Base-by-base conservation (phyloP, 2,888 invertebrate genomes). In the Drosophila pseudotalamancana region DNA sequence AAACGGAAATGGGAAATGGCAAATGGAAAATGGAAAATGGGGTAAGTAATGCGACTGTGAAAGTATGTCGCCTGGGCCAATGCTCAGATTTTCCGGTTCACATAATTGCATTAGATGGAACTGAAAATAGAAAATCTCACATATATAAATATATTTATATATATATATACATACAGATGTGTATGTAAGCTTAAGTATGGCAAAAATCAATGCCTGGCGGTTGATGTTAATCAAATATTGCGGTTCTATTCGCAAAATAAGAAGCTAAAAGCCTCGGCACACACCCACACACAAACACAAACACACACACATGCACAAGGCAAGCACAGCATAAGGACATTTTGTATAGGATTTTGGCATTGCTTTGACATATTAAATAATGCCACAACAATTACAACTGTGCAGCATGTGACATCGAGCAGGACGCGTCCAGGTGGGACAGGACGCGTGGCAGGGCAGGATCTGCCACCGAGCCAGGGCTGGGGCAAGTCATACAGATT, bases 361-460 rank as follows among this genome's bases (percentile, higher is more conserved):
- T 81, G 74, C 85, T 81, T 81, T 87, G 87, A 87, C 79, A 79
- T 88, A 86, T 86, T 83, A 77, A 84, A 88, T 88, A 87, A 87
- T 88, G 82, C 81, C 79, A 77, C 79, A 88, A 86, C 82, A 82
- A 82, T 82, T 81, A 88, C 84, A 71, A 69, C 79, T 59, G 72
- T 71, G 63, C 64, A 69, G 72, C 71, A 62, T 67, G 59, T 69
- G 84, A 62, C 66, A 67, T 57, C 67, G 9, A 57, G 46, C 37
- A 67, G 23, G 32, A 37, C 9, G 19, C 25, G 25, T 31, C 39
- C 45, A 46, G 49, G 45, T 31, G n/a, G n/a, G n/a, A n/a, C n/a
- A n/a, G n/a, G n/a, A n/a, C n/a, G n/a, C n/a, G n/a, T n/a, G 27
- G 11, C 12, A 12, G 27, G 39, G 43, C 46, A 6, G 46, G 8